Evolutionary conservation across 2,113 vertebrate genomes (phyloP).

Genomic region (Tachuris rubrigastra): DNA sequence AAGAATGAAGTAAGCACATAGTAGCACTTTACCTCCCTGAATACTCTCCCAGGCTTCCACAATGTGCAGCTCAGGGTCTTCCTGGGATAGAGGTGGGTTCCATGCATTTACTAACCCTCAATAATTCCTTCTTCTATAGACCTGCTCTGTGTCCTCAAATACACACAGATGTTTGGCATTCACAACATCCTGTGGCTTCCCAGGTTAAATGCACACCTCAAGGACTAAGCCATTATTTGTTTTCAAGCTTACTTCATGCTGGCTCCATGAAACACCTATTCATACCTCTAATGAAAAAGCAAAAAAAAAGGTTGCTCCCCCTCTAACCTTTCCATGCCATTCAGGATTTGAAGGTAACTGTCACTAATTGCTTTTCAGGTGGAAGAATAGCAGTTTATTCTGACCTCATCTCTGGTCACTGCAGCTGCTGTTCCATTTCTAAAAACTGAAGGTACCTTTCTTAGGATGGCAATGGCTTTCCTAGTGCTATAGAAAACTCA

Average conservation of each 20-base stretch:
- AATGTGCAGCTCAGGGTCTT: background rate
- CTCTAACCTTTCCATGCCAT: background rate
- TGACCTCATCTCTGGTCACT: background rate
- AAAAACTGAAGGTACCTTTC: background rate
- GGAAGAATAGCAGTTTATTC: background rate
- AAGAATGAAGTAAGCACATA: background rate
- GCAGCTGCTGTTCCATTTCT: background rate
- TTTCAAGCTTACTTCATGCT: background rate
- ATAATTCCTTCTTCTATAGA: background rate
- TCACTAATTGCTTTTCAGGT: background rate
- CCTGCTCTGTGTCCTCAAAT: background rate
- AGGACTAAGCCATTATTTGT: background rate
- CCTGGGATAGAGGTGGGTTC: background rate
- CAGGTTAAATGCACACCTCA: conserved; percentile 29
- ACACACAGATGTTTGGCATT: background rate
- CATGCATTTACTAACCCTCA: background rate
- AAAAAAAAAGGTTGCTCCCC: background rate
- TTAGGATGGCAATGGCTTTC: background rate
- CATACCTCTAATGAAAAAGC: background rate
- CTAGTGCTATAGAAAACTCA: background rate
- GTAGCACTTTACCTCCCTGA: background rate
- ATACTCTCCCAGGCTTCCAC: background rate
- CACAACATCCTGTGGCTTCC: background rate
- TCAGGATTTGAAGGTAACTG: background rate
- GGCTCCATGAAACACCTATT: background rate